phyloP scores from a whole-genome alignment of 2,888 invertebrate genomes.

The Plebejus melissa region DNA sequence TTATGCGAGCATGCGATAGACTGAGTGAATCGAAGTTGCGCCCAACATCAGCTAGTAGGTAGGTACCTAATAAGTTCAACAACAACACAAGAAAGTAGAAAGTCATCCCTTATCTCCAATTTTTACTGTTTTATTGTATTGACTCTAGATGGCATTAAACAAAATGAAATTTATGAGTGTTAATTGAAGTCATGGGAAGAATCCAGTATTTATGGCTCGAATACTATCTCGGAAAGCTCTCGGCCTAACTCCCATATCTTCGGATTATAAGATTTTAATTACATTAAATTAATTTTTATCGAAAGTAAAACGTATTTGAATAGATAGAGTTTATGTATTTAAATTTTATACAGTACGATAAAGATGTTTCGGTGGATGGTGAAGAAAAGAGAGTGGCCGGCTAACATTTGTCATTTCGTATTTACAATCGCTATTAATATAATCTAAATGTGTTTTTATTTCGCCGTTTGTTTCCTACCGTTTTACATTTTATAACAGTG shows the following conservation, averaged over 20 bases:
- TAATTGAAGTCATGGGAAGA: conserved; percentile 39
- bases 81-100: not conserved
- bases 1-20: too few species aligned
- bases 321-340: conserved; percentile 17
- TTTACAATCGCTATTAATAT: conserved; percentile 60
- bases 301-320: conserved; percentile 6
- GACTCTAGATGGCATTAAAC: conserved; percentile 33
- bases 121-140: conserved; percentile 38
- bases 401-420: conserved; percentile 49
- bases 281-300: conserved; percentile 24
- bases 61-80: not conserved
- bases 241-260: conserved; percentile 25
- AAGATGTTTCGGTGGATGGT: conserved; percentile 24
- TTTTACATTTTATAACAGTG: conserved; percentile 56
- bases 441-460: conserved; percentile 62
- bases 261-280: conserved; percentile 29
- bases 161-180: conserved; percentile 41
- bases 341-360: conserved; percentile 16
- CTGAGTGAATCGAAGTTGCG: not conserved
- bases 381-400: conserved; percentile 45
- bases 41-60: not conserved
- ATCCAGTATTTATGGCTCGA: conserved; percentile 32
- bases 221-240: conserved; percentile 21
- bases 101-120: conserved; percentile 20
- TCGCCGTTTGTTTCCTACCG: conserved; percentile 55